Evolutionary conservation across 2,888 invertebrate species (phyloP).

Genomic region (Pocota personata): DNA sequence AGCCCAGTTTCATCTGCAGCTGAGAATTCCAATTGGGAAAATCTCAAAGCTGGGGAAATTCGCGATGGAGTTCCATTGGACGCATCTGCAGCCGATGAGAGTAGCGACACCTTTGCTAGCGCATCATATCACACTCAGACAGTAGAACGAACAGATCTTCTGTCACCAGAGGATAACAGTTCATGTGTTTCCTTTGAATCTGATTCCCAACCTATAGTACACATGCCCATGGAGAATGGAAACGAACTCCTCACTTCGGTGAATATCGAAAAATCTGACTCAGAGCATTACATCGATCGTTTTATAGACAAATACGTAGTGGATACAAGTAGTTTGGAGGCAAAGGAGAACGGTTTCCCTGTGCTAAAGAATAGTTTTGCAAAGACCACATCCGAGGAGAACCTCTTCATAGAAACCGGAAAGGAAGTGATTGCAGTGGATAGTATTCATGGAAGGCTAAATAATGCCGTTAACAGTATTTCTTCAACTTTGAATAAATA

Average conservation of each 20-base stretch:
- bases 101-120: constrained; percentile 82
- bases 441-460: constrained; percentile 83
- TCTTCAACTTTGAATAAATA: constrained; percentile 85
- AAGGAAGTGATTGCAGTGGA: constrained; percentile 80
- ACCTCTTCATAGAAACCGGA: constrained; percentile 80
- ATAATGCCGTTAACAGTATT: constrained; percentile 86
- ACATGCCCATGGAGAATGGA: constrained; percentile 77
- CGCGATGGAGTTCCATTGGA: constrained; percentile 62
- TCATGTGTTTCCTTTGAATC: constrained; percentile 82
- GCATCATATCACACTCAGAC: constrained; percentile 82
- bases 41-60: constrained; percentile 75
- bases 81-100: constrained; percentile 74
- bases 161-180: constrained; percentile 81
- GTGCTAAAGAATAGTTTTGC: constrained; percentile 52
- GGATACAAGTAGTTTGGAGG: constrained; percentile 79
- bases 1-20: constrained; percentile 79
- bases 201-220: constrained; percentile 82
- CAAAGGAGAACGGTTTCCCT: constrained; percentile 66
- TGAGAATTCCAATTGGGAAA: constrained; percentile 78
- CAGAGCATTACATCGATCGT: constrained; percentile 80
- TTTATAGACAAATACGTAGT: constrained; percentile 81
- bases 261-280: constrained; percentile 76
- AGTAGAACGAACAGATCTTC: constrained; percentile 81
- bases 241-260: constrained; percentile 76
- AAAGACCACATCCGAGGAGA: constrained; percentile 80